Evolutionary conservation across 2,888 invertebrate genomes (phyloP).

Genomic region (Drosophila tanythrix): DNA sequence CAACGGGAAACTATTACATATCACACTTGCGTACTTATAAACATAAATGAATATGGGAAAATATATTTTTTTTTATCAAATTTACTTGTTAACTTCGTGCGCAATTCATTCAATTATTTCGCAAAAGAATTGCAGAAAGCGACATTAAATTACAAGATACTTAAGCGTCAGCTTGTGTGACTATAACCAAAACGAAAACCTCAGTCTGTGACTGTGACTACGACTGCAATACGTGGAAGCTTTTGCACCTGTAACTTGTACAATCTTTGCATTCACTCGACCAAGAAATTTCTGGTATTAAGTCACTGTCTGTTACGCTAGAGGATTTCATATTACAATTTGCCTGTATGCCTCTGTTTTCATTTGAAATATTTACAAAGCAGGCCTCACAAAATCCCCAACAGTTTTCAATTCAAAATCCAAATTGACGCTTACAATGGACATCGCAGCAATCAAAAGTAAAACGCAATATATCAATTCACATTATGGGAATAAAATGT

Average conservation of each 20-base stretch:
- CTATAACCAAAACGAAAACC: constrained; percentile 24
- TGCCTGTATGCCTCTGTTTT: constrained; percentile 1
- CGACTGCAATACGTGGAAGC: constrained; percentile 52
- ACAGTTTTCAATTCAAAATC: background rate
- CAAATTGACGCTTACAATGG: background rate
- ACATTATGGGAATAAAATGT: background rate
- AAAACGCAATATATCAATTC: background rate
- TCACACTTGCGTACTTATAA: constrained; percentile 30
- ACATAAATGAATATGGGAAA: constrained; percentile 13
- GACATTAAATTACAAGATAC: constrained; percentile 49
- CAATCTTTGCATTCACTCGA: constrained; percentile 59
- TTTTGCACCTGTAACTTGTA: constrained; percentile 55
- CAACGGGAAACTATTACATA: constrained; percentile 54
- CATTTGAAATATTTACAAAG: constrained; percentile 1
- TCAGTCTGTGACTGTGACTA: constrained; percentile 16
- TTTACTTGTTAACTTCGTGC: constrained; percentile 38
- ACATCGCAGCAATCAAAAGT: background rate
- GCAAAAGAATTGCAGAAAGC: constrained; percentile 67
- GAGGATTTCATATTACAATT: constrained; percentile 27
- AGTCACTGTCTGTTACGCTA: constrained; percentile 69
- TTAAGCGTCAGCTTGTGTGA: constrained; percentile 27
- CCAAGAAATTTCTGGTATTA: constrained; percentile 72
- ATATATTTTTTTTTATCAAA: background rate
- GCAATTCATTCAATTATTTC: constrained; percentile 76
- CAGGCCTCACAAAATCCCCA: background rate